Conservation (phyloP, 2,797 vertebrate species). For the Chelon labrosus region DNA sequence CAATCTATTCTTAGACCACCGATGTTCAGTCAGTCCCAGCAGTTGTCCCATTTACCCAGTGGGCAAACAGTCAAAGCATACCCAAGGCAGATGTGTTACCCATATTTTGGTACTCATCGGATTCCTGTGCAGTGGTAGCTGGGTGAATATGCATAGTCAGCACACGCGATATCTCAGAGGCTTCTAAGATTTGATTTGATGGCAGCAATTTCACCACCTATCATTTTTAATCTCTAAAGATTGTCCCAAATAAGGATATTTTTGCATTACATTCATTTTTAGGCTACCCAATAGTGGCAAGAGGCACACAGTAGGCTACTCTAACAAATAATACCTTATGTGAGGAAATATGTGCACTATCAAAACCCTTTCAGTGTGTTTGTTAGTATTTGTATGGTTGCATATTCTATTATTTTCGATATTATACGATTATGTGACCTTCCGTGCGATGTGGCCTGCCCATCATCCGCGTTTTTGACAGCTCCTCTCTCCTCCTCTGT, state of each 20-base stretch:
- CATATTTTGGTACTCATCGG: too few species aligned
- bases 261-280: neutral
- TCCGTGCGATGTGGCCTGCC: constrained; percentile 7
- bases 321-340: neutral
- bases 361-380: neutral
- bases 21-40: too few species aligned
- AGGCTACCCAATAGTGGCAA: neutral
- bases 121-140: too few species aligned
- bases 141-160: too few species aligned
- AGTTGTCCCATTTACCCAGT: too few species aligned
- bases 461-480: constrained; percentile 50
- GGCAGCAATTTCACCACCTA: neutral
- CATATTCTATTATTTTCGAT: neutral
- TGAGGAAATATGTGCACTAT: neutral
- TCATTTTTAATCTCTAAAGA: neutral
- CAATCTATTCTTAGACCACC: too few species aligned
- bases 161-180: too few species aligned
- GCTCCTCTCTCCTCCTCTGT: constrained; percentile 30
- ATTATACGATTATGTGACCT: neutral
- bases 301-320: neutral
- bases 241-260: neutral
- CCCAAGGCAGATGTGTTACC: too few species aligned
- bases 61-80: too few species aligned
- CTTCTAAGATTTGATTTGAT: too few species aligned
- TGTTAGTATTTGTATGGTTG: neutral